A percentile compares a stretch with the other conserved stretches of the same genome.
Evolutionary conservation across 2,113 vertebrate genomes (phyloP).

Genomic region (Mesoclemmys tuberculata): DNA sequence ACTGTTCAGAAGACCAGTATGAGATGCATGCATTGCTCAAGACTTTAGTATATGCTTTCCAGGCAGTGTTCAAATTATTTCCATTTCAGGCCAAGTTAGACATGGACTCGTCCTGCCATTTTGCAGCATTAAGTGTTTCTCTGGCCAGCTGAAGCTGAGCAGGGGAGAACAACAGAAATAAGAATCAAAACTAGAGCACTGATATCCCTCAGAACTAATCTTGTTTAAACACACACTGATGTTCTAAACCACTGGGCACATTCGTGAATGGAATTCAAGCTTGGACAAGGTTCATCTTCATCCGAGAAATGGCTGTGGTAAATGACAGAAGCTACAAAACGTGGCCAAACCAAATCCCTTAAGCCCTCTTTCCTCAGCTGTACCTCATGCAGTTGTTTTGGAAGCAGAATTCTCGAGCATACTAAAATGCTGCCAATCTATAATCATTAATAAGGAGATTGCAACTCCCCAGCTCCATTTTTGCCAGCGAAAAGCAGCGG

Average conservation of each 20-base stretch:
- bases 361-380: not conserved
- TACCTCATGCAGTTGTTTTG: not conserved
- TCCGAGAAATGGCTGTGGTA: not conserved
- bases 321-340: rapidly evolving
- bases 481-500: too few species aligned
- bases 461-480: too few species aligned
- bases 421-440: not conserved
- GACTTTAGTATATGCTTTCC: not conserved
- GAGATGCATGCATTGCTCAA: not conserved
- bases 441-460: not conserved
- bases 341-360: not conserved
- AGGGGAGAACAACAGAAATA: not conserved
- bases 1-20: not conserved
- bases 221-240: not conserved
- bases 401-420: rapidly evolving
- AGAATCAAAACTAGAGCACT: not conserved
- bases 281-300: rapidly evolving
- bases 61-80: not conserved
- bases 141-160: not conserved
- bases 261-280: not conserved
- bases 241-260: not conserved
- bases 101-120: not conserved
- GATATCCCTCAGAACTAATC: not conserved
- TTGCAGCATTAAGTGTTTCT: not conserved
- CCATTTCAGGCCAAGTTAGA: not conserved